phyloP scores from a whole-genome alignment of 2,888 invertebrate species.

The Baccha elongata region DNA sequence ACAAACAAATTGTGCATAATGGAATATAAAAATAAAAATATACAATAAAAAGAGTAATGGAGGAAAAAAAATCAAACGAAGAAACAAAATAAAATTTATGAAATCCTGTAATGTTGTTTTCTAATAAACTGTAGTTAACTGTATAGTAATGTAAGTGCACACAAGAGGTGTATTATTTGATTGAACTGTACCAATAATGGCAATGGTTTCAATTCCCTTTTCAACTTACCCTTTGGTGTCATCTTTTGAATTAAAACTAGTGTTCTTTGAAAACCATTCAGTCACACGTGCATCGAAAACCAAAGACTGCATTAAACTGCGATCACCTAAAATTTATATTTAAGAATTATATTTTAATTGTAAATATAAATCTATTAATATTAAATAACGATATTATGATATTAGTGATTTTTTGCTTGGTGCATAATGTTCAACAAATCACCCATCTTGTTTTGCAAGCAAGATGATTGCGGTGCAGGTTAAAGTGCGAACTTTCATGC shows the following conservation, averaged over 20 bases:
- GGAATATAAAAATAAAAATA: conserved; percentile 74
- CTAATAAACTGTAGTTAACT: conserved; percentile 36
- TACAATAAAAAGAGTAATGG: conserved; percentile 63
- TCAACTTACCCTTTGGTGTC: conserved; percentile 86
- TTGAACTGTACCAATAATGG: background rate
- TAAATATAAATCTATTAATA: conserved; percentile 14
- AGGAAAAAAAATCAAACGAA: conserved; percentile 74
- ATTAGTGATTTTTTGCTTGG: conserved; percentile 45
- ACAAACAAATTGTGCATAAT: conserved; percentile 68
- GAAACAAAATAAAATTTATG: conserved; percentile 76
- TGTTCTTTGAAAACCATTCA: conserved; percentile 91
- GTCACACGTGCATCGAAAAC: conserved; percentile 95
- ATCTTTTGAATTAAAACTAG: conserved; percentile 88
- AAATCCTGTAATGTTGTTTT: conserved; percentile 29
- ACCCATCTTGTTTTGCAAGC: conserved; percentile 53
- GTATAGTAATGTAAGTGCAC: conserved; percentile 11
- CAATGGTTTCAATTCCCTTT: background rate
- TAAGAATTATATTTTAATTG: conserved; percentile 1
- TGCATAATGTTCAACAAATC: conserved; percentile 55
- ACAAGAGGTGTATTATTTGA: conserved; percentile 12
- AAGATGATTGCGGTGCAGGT: conserved; percentile 63
- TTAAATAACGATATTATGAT: background rate
- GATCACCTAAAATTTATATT: conserved; percentile 87
- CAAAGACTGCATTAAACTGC: conserved; percentile 91
- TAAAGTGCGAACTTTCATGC: conserved; percentile 63